These are phyloP conservation scores for Charina bottae DNA, from an alignment of 2,113 vertebrate genomes.

Conservation along the genomic window DNA sequence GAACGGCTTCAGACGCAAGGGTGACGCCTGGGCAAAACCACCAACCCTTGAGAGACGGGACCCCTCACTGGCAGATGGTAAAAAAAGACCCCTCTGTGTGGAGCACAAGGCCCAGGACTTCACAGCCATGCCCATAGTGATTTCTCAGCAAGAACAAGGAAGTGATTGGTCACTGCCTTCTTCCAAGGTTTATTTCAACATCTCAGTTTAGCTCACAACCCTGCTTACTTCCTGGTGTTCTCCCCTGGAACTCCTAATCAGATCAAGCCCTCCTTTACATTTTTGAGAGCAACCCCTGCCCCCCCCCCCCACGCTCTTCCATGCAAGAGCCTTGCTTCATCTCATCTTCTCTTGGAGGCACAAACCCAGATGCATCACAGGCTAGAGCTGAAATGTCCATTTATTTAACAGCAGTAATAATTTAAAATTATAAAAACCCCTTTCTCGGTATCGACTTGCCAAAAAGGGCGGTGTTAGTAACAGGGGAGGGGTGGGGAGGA, in stretches of 20 bases:
- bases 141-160: background rate
- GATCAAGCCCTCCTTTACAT: background rate
- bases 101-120: background rate
- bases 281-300: background rate
- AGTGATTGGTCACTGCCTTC: background rate
- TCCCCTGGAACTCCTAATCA: background rate
- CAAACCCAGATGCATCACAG: constrained; percentile 66
- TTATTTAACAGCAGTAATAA: constrained; percentile 84
- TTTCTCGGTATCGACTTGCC: constrained; percentile 60
- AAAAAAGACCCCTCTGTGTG: background rate
- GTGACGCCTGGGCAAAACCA: background rate
- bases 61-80: background rate
- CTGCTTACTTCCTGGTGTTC: background rate
- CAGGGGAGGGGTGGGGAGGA: background rate
- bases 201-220: background rate
- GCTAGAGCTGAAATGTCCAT: constrained; percentile 73
- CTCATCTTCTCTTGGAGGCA: constrained; percentile 33
- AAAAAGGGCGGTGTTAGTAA: constrained; percentile 12
- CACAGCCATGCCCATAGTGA: background rate
- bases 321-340: background rate
- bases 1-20: background rate
- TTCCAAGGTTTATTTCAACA: background rate
- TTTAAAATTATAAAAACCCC: constrained; percentile 84
- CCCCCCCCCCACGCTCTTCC: background rate
- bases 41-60: background rate